phyloP scores from a whole-genome alignment of 1,140 invertebrate species.

The Nymphalis io region DNA sequence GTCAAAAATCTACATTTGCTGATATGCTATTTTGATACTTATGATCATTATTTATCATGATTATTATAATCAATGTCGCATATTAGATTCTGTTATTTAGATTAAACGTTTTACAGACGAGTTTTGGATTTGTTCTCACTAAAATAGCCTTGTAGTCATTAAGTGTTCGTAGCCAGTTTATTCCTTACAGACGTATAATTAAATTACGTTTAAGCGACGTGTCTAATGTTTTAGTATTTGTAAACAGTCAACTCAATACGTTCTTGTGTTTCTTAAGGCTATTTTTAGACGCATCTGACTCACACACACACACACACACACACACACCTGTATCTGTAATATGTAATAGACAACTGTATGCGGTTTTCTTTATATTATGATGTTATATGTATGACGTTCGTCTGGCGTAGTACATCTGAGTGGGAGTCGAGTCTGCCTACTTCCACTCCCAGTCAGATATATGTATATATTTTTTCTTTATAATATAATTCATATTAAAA shows the following conservation, averaged over 20 bases:
- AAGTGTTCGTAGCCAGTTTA: constrained; percentile 20
- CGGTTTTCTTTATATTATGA: background rate
- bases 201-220: constrained; percentile 49
- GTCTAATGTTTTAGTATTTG: constrained; percentile 51
- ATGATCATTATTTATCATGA: background rate
- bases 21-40: too few species aligned
- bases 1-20: too few species aligned
- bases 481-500: too few species aligned
- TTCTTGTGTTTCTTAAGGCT: constrained; percentile 36
- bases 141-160: constrained; percentile 5
- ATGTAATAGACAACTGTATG: constrained; percentile 7
- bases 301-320: too few species aligned
- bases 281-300: constrained; percentile 49
- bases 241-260: constrained; percentile 48
- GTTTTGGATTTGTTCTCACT: background rate
- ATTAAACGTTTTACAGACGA: background rate
- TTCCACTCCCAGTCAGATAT: background rate
- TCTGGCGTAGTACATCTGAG: background rate
- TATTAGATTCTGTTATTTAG: background rate
- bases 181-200: constrained; percentile 44
- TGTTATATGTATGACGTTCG: background rate
- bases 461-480: background rate
- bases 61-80: background rate
- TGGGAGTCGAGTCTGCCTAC: background rate
- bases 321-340: constrained; percentile 29